Conservation (phyloP, 2,113 vertebrate species). For the Hippoglossus stenolepis region DNA sequence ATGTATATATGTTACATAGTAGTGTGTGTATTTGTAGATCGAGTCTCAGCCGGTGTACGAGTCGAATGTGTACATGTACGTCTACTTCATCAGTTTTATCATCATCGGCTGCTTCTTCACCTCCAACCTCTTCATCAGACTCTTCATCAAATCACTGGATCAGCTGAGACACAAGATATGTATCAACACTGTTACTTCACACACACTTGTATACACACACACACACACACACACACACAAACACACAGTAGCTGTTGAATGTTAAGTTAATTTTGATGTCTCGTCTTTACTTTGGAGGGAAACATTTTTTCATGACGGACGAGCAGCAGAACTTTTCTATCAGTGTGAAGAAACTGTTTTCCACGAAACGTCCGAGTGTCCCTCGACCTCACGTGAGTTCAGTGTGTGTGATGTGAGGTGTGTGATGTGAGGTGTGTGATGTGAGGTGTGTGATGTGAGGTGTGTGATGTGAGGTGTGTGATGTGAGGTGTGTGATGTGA, state of each 20-base stretch:
- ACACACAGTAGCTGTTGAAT: neutral
- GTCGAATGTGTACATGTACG: neutral
- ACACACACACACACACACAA: neutral
- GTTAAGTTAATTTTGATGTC: neutral
- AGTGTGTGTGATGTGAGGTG: too few species aligned
- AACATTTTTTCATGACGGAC: slow-evolving; percentile 91
- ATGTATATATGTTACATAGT: slow-evolving; percentile 1
- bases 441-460: too few species aligned
- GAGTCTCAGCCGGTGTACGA: slow-evolving; percentile 28
- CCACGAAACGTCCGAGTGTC: neutral
- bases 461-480: too few species aligned
- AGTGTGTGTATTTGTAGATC: slow-evolving; percentile 43
- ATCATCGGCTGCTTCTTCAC: slow-evolving; percentile 56
- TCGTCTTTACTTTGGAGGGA: slow-evolving; percentile 87
- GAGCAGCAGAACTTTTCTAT: slow-evolving; percentile 93
- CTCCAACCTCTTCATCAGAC: slow-evolving; percentile 55
- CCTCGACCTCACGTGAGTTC: slow-evolving; percentile 40
- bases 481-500: too few species aligned
- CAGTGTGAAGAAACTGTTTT: slow-evolving; percentile 84
- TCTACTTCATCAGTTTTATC: slow-evolving; percentile 58
- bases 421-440: too few species aligned
- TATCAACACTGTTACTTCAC: slow-evolving; percentile 1
- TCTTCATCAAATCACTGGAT: slow-evolving; percentile 24
- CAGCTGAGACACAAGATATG: slow-evolving; percentile 50
- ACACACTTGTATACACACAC: neutral